Evolutionary conservation across 2,797 vertebrate species (phyloP).

Genomic region (Crenichthys baileyi): DNA sequence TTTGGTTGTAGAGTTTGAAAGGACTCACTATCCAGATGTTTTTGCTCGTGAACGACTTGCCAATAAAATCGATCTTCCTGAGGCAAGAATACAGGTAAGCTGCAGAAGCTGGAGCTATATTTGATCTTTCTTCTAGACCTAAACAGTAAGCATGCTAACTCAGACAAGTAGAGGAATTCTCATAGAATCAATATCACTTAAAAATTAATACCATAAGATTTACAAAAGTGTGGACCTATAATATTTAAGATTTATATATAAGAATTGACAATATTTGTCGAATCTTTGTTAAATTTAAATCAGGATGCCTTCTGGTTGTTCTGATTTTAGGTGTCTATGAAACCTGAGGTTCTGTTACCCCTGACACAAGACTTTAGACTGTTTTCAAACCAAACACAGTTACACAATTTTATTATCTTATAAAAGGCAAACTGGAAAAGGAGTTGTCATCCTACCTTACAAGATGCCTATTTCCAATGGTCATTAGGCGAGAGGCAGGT

Average conservation of each 20-base stretch:
- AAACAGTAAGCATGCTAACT: background rate
- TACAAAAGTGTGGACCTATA: background rate
- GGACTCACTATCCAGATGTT: constrained; percentile 98
- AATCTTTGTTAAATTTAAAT: background rate
- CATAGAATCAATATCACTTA: background rate
- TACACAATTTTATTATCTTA: background rate
- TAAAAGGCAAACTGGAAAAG: background rate
- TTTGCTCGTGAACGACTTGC: constrained; percentile 98
- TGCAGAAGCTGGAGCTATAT: background rate
- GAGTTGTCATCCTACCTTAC: background rate
- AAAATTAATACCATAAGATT: background rate
- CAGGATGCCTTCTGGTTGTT: background rate
- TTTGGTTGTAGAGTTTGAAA: constrained; percentile 91
- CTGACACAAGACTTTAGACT: background rate
- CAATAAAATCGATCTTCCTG: constrained; percentile 98
- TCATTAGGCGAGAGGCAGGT: no score
- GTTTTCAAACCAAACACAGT: background rate
- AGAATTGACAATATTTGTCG: background rate
- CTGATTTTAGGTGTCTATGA: background rate
- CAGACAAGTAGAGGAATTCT: background rate
- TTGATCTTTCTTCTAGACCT: background rate
- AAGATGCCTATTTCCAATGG: background rate
- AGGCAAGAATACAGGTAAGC: constrained; percentile 99
- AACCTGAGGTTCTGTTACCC: background rate
- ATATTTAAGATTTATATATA: no score